phyloP scores from a whole-genome alignment of 1,140 invertebrate species.

The Brachionus manjavacas region DNA sequence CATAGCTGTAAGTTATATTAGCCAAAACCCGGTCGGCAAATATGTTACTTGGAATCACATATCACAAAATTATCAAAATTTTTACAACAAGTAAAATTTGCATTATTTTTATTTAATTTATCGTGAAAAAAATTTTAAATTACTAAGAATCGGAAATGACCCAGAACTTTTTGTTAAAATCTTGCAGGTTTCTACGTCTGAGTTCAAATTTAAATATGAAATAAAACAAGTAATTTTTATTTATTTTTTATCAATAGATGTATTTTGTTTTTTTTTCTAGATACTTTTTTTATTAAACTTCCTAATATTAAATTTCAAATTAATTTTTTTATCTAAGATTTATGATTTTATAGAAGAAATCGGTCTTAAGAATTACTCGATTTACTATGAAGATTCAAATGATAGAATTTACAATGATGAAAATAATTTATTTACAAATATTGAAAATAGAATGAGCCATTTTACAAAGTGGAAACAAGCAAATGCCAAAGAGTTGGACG shows the following conservation, averaged over 20 bases:
- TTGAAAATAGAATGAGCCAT: constrained; percentile 1
- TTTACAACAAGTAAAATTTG: constrained; percentile 22
- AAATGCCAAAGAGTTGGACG: neutral
- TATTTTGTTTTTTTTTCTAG: too few relatives aligned
- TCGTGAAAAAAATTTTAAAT: neutral
- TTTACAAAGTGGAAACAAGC: constrained; percentile 20
- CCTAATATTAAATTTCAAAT: too few relatives aligned
- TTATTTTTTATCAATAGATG: neutral
- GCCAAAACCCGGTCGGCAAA: constrained; percentile 34
- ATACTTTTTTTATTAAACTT: too few relatives aligned
- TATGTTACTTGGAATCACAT: constrained; percentile 40
- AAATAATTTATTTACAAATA: constrained; percentile 25
- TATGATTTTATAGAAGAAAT: constrained; percentile 31
- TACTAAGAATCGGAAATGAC: constrained; percentile 34
- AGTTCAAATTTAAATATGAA: constrained; percentile 40
- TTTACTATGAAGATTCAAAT: constrained; percentile 29
- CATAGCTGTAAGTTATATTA: constrained; percentile 5
- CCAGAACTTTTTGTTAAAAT: constrained; percentile 19
- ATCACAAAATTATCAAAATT: constrained; percentile 37
- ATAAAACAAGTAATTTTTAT: constrained; percentile 28
- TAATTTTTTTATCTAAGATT: neutral
- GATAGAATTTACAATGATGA: neutral
- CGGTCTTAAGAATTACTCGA: neutral
- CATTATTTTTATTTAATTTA: neutral
- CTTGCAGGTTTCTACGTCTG: neutral